A percentile compares a stretch with the other conserved stretches of the same genome.
Evolutionary conservation across 2,113 vertebrate genomes (phyloP).

Genomic region (Gymnarchus niloticus): DNA sequence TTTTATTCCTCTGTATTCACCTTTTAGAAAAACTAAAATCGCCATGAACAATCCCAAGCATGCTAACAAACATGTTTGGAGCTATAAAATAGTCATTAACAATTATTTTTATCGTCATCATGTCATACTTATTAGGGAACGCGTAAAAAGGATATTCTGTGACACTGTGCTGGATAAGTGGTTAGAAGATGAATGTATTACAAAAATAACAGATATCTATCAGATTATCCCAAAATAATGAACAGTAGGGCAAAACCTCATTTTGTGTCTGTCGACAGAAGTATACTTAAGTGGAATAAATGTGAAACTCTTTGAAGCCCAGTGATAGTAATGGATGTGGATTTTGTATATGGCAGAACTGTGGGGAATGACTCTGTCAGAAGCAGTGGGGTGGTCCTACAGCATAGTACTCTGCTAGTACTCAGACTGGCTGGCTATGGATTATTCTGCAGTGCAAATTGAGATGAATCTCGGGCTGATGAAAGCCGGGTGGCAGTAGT

Average conservation of each 20-base stretch:
- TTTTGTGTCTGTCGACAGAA: neutral
- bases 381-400: conserved; percentile 14
- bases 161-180: neutral
- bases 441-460: conserved; percentile 18
- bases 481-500: conserved; percentile 26
- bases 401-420: neutral
- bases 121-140: neutral
- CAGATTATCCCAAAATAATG: neutral
- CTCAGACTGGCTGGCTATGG: neutral
- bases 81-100: too few relatives aligned
- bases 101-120: neutral
- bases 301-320: neutral
- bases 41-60: too few relatives aligned
- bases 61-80: too few relatives aligned
- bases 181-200: neutral
- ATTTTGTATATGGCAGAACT: conserved; percentile 2
- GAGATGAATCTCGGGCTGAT: conserved; percentile 26
- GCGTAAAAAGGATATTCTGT: neutral
- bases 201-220: neutral
- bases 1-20: neutral
- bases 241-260: neutral
- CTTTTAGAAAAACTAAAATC: neutral
- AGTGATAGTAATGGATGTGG: conserved; percentile 19
- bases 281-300: neutral
- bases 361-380: conserved; percentile 18